phyloP scores from a whole-genome alignment of 2,113 vertebrate species.

The Lophura nycthemera region DNA sequence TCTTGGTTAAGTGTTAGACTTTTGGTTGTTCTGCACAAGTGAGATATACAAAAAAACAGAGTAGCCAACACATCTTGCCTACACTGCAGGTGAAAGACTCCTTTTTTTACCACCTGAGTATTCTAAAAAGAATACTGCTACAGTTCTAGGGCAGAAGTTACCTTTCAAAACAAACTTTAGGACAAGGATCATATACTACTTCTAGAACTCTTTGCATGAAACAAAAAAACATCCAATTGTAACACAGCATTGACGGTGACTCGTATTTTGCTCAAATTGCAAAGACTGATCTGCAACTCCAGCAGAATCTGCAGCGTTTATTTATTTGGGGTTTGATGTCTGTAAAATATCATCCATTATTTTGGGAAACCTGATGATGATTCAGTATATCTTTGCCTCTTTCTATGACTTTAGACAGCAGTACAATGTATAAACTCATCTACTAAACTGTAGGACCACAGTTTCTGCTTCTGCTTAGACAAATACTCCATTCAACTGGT shows the following conservation, averaged over 20 bases:
- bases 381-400: not conserved
- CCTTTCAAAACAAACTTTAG: not conserved
- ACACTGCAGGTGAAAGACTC: not conserved
- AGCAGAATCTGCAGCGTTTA: not conserved
- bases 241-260: not conserved
- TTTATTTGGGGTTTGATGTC: not conserved
- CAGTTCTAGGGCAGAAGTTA: not conserved
- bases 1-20: not conserved
- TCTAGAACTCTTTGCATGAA: not conserved
- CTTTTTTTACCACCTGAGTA: not conserved
- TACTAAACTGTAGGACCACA: not conserved
- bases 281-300: not conserved
- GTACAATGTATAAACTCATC: not conserved
- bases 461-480: not conserved
- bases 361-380: not conserved
- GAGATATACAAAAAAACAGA: fast-evolving
- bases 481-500: not conserved
- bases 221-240: not conserved
- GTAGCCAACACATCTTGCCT: not conserved
- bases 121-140: not conserved
- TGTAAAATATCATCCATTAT: not conserved
- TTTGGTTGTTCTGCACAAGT: not conserved
- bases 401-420: not conserved
- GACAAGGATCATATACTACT: too few relatives aligned
- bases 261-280: fast-evolving